Base-by-base conservation (phyloP, 1,140 invertebrate species). In the Araneus ventricosus region DNA sequence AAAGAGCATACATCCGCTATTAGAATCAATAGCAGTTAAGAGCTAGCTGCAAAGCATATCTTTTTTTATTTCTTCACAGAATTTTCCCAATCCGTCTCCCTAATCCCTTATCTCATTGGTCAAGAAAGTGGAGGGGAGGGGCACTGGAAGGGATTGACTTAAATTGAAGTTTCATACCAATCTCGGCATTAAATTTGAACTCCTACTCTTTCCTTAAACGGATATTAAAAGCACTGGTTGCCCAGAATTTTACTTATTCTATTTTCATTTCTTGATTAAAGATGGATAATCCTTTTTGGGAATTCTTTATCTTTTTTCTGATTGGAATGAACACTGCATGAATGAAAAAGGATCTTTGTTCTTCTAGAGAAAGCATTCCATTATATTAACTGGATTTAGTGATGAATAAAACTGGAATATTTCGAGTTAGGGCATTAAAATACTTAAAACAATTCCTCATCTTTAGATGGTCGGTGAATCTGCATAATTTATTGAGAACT, bases 11-110 rank as follows among this genome's bases (percentile, higher is more conserved):
- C n/a, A 52, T 57, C n/a, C 82, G 27, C 22, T 27, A 34, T 41
- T 39, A 63, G 59, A 87, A 87, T 87, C 85, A 61, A 87, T 87
- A 87, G 85, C 85, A 87, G 85, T 87, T 87, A 87, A 87, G 85
- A 87, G 59, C 82, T 75, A 20, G 70, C 70, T 45, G 30, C 20
- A 7, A 63, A 34, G 85, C 80, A 84, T 52, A 24, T 5, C 45
- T 84, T 84, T 30, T 24, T n/a, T 34, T 63, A 52, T 52, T 52
- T 3, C 45, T 52, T 57, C 57, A 6, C 24, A 17, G 52, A 87
- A 63, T 87, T 87, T 87, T 30, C 30, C 22, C 85, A 87, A 87
- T 87, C 52, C 85, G 30, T 87, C 85, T 87, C 85, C 27, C 34
- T 87, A 87, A 87, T 87, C 85, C 85, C 59, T 87, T 63, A 61